Evolutionary conservation across 2,113 vertebrate species (phyloP), one percentile per base, ranked within the genome.

Genomic region (Pituophis catenifer): DNA sequence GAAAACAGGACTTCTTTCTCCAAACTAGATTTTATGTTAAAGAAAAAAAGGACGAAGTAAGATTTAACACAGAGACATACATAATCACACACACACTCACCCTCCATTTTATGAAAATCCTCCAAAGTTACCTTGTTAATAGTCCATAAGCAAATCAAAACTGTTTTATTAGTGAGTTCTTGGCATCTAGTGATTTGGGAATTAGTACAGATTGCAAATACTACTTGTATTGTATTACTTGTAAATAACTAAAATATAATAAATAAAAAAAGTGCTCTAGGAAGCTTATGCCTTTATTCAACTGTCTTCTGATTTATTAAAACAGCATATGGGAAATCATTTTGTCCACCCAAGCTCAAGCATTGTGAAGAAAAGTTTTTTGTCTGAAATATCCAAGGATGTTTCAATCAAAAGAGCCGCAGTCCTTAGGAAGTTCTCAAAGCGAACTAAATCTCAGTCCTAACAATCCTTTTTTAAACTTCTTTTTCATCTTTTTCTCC

Each of bases 271-370:
- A 81, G 8, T 33, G 21, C 8, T 91, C 50, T 81, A 21, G 21
- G 6, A 3, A 55, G 3, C 48, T 13, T 92, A 7, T 52, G 1
- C 0, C 3, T 91, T 89, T 93, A 5, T 86, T 0, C 5, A 3
- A 0, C 7, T 24, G 0, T 62, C 52, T 24, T 24, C 75, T 4
- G 55, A 29, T n/a, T 93, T 89, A 50, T 11, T 87, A 58, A 90
- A 93, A 94, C 48, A 52, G 11, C 6, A 5, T 33, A 92, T 11
- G 0, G 0, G 65, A 24, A 0, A 88, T 65, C 86, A 93, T 91
- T 0, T 0, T 0, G 90, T 0, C 0, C 0, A 91, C n/a, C 62
- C 53, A 52, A 3, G 91, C 11, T 24, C 44, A 38, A 92, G n/a
- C 19, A n/a, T 54, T 19, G 13, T 59, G 13, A 52, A 90, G 54